Evolutionary conservation across 2,113 vertebrate species (phyloP).

Genomic region (Lepus americanus): DNA sequence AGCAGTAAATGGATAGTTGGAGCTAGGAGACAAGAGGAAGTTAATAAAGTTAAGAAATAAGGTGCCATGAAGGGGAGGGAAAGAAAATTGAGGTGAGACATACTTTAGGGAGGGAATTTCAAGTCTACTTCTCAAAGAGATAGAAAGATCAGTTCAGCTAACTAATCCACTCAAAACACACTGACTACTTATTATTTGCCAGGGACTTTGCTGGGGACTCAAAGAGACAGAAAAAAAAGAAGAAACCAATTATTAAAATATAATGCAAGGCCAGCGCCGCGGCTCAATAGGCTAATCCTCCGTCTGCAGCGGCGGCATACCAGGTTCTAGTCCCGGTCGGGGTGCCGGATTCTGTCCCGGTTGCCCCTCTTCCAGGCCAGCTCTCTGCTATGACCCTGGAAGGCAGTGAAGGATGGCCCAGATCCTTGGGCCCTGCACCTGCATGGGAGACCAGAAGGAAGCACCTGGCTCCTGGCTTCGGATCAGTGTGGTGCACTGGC

Average conservation of each 20-base stretch:
- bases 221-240: background rate
- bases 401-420: too few relatives aligned
- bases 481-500: too few relatives aligned
- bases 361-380: too few relatives aligned
- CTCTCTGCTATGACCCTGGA: too few relatives aligned
- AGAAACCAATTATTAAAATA: background rate
- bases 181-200: background rate
- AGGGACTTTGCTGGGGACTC: background rate
- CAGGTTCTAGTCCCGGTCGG: too few relatives aligned
- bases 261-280: background rate
- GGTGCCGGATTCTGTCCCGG: too few relatives aligned
- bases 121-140: background rate
- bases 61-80: background rate
- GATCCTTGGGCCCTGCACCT: too few relatives aligned
- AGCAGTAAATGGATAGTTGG: background rate
- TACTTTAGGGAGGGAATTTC: background rate
- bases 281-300: too few relatives aligned
- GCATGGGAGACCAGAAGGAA: too few relatives aligned
- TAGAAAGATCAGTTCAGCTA: background rate
- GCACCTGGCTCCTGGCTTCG: too few relatives aligned
- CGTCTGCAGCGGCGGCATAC: too few relatives aligned
- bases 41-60: background rate
- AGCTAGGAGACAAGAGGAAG: background rate
- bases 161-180: background rate
- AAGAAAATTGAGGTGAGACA: background rate